Conservation (phyloP, 2,797 vertebrate genomes). For the Chloroceryle inda region DNA sequence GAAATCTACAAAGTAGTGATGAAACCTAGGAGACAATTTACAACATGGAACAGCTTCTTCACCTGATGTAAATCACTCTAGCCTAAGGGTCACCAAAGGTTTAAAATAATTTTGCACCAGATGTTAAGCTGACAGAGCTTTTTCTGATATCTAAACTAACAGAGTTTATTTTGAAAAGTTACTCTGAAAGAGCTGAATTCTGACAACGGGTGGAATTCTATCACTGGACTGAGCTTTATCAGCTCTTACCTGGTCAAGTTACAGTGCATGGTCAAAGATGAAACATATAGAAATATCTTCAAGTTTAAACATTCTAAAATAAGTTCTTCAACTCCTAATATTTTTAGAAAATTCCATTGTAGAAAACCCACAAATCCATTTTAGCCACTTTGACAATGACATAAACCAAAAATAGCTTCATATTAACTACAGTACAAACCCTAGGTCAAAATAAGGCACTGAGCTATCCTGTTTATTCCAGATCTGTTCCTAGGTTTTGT, state of each 20-base stretch:
- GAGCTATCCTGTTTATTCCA: neutral
- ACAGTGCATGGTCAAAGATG: neutral
- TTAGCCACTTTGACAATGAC: neutral
- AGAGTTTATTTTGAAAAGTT: neutral
- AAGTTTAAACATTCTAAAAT: neutral
- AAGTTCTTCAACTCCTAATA: neutral
- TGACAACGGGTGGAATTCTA: neutral
- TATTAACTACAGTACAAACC: neutral
- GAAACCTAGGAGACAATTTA: neutral
- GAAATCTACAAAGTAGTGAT: neutral
- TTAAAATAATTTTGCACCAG: neutral
- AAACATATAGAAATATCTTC: neutral
- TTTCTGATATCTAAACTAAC: neutral
- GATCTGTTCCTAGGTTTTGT: neutral
- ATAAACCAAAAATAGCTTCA: neutral
- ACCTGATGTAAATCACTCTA: neutral
- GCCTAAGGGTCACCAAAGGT: neutral
- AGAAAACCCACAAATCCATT: neutral
- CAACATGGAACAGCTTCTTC: neutral
- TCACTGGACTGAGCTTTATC: neutral
- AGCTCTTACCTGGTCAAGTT: neutral
- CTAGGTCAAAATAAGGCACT: neutral
- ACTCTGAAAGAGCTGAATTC: neutral
- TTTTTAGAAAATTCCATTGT: neutral
- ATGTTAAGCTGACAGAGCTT: neutral